phyloP scores from a whole-genome alignment of 2,888 invertebrate genomes.

The Aspidapion aeneum region DNA sequence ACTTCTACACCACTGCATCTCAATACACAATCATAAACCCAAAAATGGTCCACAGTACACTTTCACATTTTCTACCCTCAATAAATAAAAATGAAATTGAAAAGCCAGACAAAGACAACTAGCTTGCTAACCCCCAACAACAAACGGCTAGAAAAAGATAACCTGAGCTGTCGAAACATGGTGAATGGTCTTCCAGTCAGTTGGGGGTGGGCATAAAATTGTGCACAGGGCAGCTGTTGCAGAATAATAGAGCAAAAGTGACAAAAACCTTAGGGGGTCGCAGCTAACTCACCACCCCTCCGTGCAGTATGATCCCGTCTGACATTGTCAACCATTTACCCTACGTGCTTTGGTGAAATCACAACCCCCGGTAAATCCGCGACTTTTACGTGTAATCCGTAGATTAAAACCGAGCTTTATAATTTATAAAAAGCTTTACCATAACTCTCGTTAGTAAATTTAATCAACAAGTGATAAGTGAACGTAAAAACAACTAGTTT shows the following conservation, averaged over 20 bases:
- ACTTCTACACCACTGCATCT: conserved; percentile 15
- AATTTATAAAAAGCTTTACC: not conserved
- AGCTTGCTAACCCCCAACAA: not conserved
- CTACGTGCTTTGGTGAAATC: conserved; percentile 45
- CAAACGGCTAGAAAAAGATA: not conserved
- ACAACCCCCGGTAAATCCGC: not conserved
- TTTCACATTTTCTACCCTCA: conserved; percentile 43
- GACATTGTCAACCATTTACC: conserved; percentile 49
- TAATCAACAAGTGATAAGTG: conserved; percentile 1
- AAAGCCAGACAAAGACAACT: conserved; percentile 9
- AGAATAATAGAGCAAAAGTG: conserved; percentile 47
- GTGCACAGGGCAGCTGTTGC: conserved; percentile 47
- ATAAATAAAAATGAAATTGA: conserved; percentile 48
- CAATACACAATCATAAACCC: conserved; percentile 22
- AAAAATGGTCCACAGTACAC: conserved; percentile 27
- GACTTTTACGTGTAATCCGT: not conserved
- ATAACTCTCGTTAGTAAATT: not conserved
- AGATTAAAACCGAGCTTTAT: not conserved
- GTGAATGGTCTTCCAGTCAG: conserved; percentile 30
- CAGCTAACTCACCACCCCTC: conserved; percentile 41
- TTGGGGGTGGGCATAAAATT: conserved; percentile 46
- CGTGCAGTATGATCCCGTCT: conserved; percentile 41
- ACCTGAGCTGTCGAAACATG: conserved; percentile 2
- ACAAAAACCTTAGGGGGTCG: conserved; percentile 46
- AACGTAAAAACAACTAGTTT: conserved; percentile 13